phyloP scores from a whole-genome alignment of 2,797 vertebrate genomes.

The Notamacropus eugenii region DNA sequence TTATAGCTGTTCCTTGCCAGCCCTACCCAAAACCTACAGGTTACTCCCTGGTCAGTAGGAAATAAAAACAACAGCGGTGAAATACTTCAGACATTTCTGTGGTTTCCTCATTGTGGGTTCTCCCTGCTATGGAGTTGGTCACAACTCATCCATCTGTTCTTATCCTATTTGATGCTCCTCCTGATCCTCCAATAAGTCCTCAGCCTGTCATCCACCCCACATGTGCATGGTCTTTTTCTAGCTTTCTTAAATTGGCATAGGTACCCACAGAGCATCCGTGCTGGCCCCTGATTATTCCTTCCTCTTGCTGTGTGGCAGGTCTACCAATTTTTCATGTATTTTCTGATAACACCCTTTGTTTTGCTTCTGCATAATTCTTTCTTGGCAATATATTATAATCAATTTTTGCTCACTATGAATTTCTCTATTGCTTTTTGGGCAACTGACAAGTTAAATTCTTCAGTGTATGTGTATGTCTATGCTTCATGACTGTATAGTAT shows the following conservation, averaged over 20 bases:
- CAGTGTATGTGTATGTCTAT: neutral
- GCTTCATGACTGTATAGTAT: neutral
- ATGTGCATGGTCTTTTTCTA: neutral
- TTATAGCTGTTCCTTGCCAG: neutral
- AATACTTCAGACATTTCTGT: neutral
- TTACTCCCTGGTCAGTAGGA: neutral
- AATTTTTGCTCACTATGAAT: neutral
- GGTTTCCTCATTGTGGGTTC: neutral
- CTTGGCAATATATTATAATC: neutral
- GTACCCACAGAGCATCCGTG: neutral
- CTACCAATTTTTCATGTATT: neutral
- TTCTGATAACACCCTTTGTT: neutral
- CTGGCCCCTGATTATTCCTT: neutral
- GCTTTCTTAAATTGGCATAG: neutral
- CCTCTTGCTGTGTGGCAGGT: neutral
- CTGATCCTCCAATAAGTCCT: too few relatives aligned
- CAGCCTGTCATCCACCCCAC: neutral
- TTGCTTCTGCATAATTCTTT: neutral
- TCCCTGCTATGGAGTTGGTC: neutral
- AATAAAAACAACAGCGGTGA: neutral
- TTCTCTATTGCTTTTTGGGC: neutral
- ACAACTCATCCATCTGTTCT: neutral
- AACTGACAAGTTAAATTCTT: neutral
- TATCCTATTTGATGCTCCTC: neutral
- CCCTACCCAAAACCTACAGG: neutral